These are phyloP conservation scores for Caenorhabditis sulstoni DNA, from an alignment of 2,888 invertebrate genomes.

Conservation along the genomic window DNA sequence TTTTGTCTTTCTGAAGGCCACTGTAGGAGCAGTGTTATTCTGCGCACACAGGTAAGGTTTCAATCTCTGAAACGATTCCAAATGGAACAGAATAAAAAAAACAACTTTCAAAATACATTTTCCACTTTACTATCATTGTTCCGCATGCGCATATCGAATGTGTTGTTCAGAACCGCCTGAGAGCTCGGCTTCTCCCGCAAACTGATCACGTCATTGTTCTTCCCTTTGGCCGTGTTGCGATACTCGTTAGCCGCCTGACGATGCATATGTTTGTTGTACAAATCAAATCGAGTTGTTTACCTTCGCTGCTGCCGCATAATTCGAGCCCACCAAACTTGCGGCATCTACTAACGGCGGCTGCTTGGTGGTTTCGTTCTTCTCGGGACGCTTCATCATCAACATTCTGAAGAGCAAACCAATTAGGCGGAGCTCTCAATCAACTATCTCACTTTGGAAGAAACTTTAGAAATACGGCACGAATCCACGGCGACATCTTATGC, in stretches of 20 bases:
- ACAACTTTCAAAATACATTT: constrained; percentile 28
- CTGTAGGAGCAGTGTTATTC: constrained; percentile 65
- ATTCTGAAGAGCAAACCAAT: constrained; percentile 63
- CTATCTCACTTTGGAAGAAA: constrained; percentile 75
- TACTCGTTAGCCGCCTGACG: constrained; percentile 56
- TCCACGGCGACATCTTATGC: constrained; percentile 80
- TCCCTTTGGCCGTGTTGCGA: constrained; percentile 38
- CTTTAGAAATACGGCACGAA: constrained; percentile 76
- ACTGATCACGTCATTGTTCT: constrained; percentile 36
- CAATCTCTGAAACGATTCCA: constrained; percentile 26
- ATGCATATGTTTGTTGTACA: constrained; percentile 3
- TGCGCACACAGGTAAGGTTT: constrained; percentile 62
- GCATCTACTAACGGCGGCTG: constrained; percentile 60
- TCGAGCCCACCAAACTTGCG: constrained; percentile 61
- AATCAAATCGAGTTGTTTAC: constrained; percentile 37
- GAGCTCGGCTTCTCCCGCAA: constrained; percentile 59
- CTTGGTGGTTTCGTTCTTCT: constrained; percentile 61
- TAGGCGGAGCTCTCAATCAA: background rate
- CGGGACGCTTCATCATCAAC: constrained; percentile 75
- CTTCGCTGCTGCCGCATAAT: constrained; percentile 62
- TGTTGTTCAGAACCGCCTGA: constrained; percentile 62
- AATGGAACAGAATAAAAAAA: no score
- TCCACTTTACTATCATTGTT: constrained; percentile 61
- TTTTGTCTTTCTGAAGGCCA: constrained; percentile 67
- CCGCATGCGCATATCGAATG: constrained; percentile 57